phyloP scores from a whole-genome alignment of 1,140 invertebrate genomes.

The Copidosoma floridanum region DNA sequence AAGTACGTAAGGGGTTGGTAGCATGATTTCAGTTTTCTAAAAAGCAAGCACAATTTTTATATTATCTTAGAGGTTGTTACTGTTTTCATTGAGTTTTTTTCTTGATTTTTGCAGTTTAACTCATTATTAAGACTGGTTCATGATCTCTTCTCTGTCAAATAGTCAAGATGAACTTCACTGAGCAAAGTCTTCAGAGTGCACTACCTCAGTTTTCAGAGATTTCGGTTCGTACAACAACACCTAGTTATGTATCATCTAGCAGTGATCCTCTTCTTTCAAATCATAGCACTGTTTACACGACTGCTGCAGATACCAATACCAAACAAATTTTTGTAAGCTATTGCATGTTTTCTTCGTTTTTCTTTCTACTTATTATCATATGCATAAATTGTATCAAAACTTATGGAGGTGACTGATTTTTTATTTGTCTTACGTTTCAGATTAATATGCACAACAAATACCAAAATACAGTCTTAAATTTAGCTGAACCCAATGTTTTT shows the following conservation, averaged over 20 bases:
- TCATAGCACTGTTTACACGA: constrained; percentile 43
- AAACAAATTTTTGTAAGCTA: constrained; percentile 45
- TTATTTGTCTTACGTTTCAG: constrained; percentile 31
- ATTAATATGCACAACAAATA: constrained; percentile 47
- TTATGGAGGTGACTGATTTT: background rate
- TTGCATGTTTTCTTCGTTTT: background rate
- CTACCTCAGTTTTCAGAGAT: constrained; percentile 51
- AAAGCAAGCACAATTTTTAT: background rate
- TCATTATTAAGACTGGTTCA: background rate
- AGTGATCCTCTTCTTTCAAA: constrained; percentile 31
- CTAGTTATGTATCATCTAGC: constrained; percentile 34
- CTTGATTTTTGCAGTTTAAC: background rate
- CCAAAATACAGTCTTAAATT: constrained; percentile 43
- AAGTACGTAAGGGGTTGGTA: too few species aligned
- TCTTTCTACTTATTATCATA: background rate
- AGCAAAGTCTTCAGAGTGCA: constrained; percentile 38
- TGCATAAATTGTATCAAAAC: background rate
- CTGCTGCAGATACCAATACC: constrained; percentile 33
- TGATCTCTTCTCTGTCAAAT: background rate
- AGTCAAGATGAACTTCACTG: constrained; percentile 48
- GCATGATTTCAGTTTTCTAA: background rate
- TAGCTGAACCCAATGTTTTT: constrained; percentile 47
- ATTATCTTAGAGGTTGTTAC: background rate
- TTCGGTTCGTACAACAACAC: constrained; percentile 35
- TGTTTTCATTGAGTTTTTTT: background rate